These are phyloP conservation scores for Therioaphis trifolii DNA, from an alignment of 2,888 invertebrate genomes.

Conservation along the genomic window DNA sequence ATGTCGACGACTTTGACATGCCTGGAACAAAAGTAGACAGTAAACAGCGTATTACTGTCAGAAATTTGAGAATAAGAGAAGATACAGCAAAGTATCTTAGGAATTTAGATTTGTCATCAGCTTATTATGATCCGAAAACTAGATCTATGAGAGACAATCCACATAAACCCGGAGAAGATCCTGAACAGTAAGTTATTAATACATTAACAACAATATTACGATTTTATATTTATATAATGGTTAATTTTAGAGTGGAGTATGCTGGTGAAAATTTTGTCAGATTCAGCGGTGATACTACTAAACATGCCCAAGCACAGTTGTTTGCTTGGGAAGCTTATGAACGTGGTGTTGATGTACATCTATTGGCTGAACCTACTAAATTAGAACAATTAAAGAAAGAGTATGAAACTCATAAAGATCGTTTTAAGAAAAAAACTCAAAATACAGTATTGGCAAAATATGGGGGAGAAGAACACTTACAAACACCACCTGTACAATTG, in stretches of 20 bases:
- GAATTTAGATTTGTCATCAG: constrained; percentile 96
- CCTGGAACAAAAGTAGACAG: constrained; percentile 99
- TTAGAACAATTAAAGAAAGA: constrained; percentile 90
- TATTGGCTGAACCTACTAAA: constrained; percentile 97
- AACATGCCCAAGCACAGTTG: constrained; percentile 90
- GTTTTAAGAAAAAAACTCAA: constrained; percentile 84
- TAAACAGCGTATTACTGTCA: constrained; percentile 97
- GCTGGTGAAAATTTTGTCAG: constrained; percentile 97
- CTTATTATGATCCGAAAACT: constrained; percentile 99
- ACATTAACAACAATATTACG: neutral
- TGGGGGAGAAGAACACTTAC: constrained; percentile 92
- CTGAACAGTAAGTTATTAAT: constrained; percentile 73
- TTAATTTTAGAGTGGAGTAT: constrained; percentile 76
- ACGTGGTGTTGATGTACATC: constrained; percentile 91
- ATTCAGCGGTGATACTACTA: constrained; percentile 91
- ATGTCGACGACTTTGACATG: constrained; percentile 96
- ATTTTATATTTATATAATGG: constrained; percentile 4
- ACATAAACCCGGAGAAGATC: constrained; percentile 72
- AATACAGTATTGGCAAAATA: constrained; percentile 88
- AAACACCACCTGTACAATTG: constrained; percentile 88
- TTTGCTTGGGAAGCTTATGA: constrained; percentile 98
- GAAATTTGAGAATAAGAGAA: constrained; percentile 97
- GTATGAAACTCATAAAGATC: constrained; percentile 89
- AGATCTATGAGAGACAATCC: constrained; percentile 98
- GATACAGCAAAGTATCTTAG: constrained; percentile 98